Percentiles rank a stretch among this genome's conserved stretches.
Conservation (phyloP, 2,797 vertebrate genomes). For the Agapornis canus region DNA sequence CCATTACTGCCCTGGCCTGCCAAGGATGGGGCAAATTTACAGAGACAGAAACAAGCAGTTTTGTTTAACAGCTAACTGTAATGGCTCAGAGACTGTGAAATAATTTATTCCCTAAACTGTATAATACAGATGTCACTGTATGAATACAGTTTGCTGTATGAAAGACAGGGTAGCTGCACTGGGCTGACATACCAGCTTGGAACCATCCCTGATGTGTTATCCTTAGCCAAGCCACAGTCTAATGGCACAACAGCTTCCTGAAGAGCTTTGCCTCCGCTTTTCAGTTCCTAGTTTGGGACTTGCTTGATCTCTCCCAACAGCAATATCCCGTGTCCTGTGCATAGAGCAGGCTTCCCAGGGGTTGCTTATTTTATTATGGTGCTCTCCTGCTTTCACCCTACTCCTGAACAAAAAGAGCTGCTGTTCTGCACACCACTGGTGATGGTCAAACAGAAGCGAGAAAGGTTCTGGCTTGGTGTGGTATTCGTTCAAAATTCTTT, state of each 20-base stretch:
- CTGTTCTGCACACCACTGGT: not conserved
- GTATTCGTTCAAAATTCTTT: not conserved
- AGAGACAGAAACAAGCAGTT: not conserved
- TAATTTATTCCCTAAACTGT: not conserved
- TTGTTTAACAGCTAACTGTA: not conserved
- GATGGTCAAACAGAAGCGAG: not conserved
- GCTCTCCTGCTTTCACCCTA: not conserved
- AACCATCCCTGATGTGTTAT: not conserved
- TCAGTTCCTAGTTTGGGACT: not conserved
- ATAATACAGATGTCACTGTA: not conserved
- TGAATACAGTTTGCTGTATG: too few species aligned
- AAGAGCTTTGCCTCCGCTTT: not conserved
- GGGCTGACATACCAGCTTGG: not conserved
- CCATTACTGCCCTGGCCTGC: not conserved
- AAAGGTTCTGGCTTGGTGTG: not conserved
- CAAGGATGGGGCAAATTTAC: not conserved
- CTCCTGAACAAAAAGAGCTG: not conserved
- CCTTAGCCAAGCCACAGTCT: not conserved
- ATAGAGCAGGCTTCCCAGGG: accelerated
- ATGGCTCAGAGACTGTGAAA: not conserved
- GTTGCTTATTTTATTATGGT: not conserved
- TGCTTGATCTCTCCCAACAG: not conserved
- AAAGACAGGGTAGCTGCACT: not conserved
- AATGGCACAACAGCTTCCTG: not conserved
- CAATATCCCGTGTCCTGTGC: too few species aligned